phyloP scores from a whole-genome alignment of 2,113 vertebrate genomes.

The Ploceus nigricollis region DNA sequence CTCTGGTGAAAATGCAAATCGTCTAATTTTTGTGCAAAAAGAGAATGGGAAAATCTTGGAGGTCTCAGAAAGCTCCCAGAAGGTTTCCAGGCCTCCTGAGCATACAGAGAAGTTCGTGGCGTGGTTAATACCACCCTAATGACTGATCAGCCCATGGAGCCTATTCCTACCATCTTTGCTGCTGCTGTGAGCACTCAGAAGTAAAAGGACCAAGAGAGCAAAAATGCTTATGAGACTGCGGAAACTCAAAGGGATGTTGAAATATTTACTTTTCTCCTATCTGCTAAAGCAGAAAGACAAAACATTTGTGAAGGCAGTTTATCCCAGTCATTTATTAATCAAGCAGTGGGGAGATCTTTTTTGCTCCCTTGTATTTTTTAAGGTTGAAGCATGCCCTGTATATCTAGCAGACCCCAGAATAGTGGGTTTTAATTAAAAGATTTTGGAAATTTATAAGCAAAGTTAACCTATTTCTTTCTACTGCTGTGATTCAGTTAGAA shows the following conservation, averaged over 20 bases:
- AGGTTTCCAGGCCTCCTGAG: not conserved
- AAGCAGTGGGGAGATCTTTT: not conserved
- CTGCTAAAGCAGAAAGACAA: not conserved
- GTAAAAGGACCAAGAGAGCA: not conserved
- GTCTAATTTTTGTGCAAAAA: not conserved
- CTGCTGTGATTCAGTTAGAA: not conserved
- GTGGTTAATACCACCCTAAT: not conserved
- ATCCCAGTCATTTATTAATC: not conserved
- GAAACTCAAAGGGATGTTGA: not conserved
- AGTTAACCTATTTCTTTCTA: not conserved
- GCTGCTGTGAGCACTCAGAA: not conserved
- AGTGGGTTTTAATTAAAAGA: not conserved
- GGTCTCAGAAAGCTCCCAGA: not conserved
- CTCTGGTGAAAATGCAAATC: not conserved
- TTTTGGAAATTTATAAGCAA: not conserved
- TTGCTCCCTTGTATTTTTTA: not conserved
- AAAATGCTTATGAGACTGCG: not conserved
- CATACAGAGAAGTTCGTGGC: not conserved
- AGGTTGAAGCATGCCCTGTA: not conserved
- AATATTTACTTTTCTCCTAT: not conserved
- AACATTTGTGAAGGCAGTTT: not conserved
- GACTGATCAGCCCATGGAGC: not conserved
- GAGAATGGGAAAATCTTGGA: not conserved
- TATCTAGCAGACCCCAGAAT: not conserved
- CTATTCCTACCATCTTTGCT: not conserved